Conservation (phyloP, 2,888 invertebrate species). For the Tromatobia lineatoria region DNA sequence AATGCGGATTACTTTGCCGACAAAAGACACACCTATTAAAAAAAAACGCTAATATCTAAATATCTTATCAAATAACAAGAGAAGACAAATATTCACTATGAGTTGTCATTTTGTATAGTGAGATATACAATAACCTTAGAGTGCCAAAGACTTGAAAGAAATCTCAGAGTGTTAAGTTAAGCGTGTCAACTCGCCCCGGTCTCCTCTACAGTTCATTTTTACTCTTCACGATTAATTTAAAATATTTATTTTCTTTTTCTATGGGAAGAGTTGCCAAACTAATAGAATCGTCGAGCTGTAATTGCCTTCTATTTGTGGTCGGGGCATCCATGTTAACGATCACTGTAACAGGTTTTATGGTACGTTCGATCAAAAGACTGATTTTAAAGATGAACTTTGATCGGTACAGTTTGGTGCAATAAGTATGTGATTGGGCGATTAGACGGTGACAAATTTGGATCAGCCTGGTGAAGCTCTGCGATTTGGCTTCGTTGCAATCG, state of each 20-base stretch:
- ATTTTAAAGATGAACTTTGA: neutral
- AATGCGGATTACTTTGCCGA: no score
- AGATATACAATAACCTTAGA: no score
- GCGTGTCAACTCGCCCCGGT: no score
- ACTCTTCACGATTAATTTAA: neutral
- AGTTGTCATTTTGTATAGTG: no score
- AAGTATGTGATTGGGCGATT: neutral
- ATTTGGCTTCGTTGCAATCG: conserved; percentile 12
- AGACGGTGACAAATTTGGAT: conserved; percentile 42
- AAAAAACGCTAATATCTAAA: no score
- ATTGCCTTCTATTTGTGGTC: conserved; percentile 47
- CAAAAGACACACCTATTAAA: no score
- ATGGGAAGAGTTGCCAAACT: conserved; percentile 46
- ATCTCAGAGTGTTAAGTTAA: no score
- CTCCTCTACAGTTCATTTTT: neutral
- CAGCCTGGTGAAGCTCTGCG: neutral
- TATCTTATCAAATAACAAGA: no score
- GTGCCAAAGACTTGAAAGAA: no score
- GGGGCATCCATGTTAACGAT: conserved; percentile 52
- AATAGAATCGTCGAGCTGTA: conserved; percentile 50
- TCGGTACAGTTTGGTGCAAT: neutral
- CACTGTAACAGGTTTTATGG: conserved; percentile 65
- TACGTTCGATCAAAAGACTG: conserved; percentile 19
- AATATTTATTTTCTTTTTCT: neutral
- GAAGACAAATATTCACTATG: no score